A percentile compares a stretch with the other conserved stretches of the same genome.
Evolutionary conservation across 2,888 invertebrate genomes (phyloP).

Genomic region (Drosophila prostipennis): DNA sequence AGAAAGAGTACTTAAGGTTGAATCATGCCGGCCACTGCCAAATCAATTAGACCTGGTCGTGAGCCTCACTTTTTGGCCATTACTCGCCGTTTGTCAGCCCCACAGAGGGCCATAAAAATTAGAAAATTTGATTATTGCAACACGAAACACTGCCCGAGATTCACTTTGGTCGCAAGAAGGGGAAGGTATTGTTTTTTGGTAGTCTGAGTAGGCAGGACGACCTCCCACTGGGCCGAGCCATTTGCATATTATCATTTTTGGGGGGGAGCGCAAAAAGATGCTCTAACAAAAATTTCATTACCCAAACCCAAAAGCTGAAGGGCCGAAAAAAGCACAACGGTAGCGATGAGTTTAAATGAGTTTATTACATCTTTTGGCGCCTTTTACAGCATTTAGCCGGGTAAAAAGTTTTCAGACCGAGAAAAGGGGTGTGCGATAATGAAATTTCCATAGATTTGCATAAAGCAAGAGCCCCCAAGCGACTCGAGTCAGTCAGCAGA

Average conservation of each 20-base stretch:
- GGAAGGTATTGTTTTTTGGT: background rate
- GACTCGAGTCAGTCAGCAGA: conserved; percentile 36
- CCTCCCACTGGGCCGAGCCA: conserved; percentile 53
- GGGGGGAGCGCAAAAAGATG: conserved; percentile 60
- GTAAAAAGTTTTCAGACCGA: conserved; percentile 23
- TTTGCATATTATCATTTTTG: conserved; percentile 72
- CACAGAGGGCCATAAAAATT: conserved; percentile 79
- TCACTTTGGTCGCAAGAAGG: conserved; percentile 37
- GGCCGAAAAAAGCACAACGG: conserved; percentile 19
- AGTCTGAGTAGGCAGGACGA: background rate
- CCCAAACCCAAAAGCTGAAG: conserved; percentile 51
- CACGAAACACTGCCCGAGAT: conserved; percentile 63
- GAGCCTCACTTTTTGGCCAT: conserved; percentile 53
- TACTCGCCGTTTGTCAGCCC: conserved; percentile 64
- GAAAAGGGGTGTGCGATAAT: conserved; percentile 72
- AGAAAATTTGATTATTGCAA: conserved; percentile 82
- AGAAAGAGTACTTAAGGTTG: conserved; percentile 42
- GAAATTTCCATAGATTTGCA: conserved; percentile 80
- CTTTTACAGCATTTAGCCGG: conserved; percentile 72
- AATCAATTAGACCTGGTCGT: conserved; percentile 73
- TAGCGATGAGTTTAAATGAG: conserved; percentile 77
- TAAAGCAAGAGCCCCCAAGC: conserved; percentile 55
- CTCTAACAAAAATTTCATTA: conserved; percentile 74
- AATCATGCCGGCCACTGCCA: conserved; percentile 61
- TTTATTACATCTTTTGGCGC: conserved; percentile 77